Conservation (phyloP, 2,797 vertebrate genomes). For the Rhinella marina region DNA sequence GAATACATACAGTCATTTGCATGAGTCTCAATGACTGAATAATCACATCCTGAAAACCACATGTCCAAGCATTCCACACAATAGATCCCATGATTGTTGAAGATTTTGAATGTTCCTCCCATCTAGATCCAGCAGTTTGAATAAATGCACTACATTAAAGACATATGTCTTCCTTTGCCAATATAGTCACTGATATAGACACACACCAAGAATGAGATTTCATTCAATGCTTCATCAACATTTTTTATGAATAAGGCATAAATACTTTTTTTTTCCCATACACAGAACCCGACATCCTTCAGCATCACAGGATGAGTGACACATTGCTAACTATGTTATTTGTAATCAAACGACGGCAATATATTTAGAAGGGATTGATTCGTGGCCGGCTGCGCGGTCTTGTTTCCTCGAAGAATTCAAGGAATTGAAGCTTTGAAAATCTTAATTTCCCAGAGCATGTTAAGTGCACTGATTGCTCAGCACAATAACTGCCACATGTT, state of each 20-base stretch:
- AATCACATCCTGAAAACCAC: not conserved
- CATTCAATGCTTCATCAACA: constrained; percentile 47
- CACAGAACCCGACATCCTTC: constrained; percentile 35
- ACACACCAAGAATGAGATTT: constrained; percentile 6
- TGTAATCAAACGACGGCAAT: constrained; percentile 53
- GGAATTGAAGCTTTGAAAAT: constrained; percentile 58
- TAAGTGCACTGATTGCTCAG: constrained; percentile 79
- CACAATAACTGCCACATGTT: constrained; percentile 82
- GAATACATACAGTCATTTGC: not conserved
- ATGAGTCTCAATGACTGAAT: not conserved
- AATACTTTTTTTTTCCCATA: constrained; percentile 28
- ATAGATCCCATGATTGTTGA: not conserved
- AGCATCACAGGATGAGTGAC: constrained; percentile 48
- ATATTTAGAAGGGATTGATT: constrained; percentile 55
- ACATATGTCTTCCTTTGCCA: constrained; percentile 19
- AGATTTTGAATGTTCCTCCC: not conserved
- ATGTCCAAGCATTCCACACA: not conserved
- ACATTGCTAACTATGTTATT: constrained; percentile 46
- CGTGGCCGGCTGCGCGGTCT: constrained; percentile 38
- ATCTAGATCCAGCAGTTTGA: not conserved
- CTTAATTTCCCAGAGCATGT: constrained; percentile 74
- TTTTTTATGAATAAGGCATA: constrained; percentile 46
- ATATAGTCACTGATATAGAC: constrained; percentile 40
- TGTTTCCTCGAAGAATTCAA: constrained; percentile 46
- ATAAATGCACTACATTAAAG: constrained; percentile 25